Base-by-base conservation (phyloP, 2,888 invertebrate genomes). In the Tuta absoluta region DNA sequence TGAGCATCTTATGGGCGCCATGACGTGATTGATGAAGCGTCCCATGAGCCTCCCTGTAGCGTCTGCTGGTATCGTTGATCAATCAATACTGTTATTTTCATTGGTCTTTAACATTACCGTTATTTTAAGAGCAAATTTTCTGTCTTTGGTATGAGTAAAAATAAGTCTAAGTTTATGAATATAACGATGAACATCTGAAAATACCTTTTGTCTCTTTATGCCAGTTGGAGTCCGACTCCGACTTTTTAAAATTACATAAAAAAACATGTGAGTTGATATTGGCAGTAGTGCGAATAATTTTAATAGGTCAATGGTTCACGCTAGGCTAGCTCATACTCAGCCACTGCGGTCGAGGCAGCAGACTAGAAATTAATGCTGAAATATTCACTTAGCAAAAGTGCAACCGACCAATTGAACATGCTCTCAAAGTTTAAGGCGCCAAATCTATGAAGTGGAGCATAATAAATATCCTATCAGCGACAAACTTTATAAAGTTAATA, bases 1-100 rank as follows among this genome's bases (percentile, higher is more conserved):
- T 12, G 8, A 38, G 38, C 38, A 38, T 38, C 38, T 12, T 41
- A 12, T 14, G 41, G 57, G 3, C 53, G 28, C 53, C 28, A 11
- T 12, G 23, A 19, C 17, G 73, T 84, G 85, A 85, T 85, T 81
- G 84, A 85, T 85, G 81, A 68, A 71, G 72, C 69, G 69, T 70
- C 77, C 77, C 72, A 66, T 65, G 63, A 70, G 72, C 69, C 71
- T n/a, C n/a, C n/a, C n/a, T 64, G 64, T 65, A 68, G 61, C 66
- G 70, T 57, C 61, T 62, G 24, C 17, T 57, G 12, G 73, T 75
- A 78, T 78, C 73, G 72, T 73, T 74, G 81, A 85, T 85, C 83
- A 81, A 85, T 85, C 85, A 83, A 78, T 19, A 62, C 17, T 59
- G 49, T 62, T 62, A 63, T 65, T 57, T 37, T 37, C 37, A 7